Conservation (phyloP, 2,113 vertebrate genomes). For the Hippocampus mohnikei region DNA sequence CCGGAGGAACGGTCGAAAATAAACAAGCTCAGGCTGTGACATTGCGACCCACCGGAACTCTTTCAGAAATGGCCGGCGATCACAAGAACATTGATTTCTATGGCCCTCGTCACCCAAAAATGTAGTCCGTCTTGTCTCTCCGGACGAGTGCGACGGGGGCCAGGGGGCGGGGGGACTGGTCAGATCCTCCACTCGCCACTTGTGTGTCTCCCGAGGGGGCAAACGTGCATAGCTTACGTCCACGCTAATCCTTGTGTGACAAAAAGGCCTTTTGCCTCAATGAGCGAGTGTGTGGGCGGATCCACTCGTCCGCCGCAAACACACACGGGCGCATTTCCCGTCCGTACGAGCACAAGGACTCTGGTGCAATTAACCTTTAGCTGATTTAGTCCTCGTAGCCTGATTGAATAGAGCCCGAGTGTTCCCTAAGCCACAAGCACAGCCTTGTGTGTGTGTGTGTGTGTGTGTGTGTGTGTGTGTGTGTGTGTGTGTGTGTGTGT, state of each 20-base stretch:
- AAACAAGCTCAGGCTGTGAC: too few species aligned
- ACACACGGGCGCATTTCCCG: slow-evolving; percentile 24
- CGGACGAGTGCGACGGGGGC: background rate
- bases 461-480: slow-evolving; percentile 6
- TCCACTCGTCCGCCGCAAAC: slow-evolving; percentile 43
- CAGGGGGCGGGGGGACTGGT: slow-evolving; percentile 27
- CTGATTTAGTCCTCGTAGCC: slow-evolving; percentile 60
- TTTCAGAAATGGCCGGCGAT: too few species aligned
- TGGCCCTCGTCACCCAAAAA: slow-evolving; percentile 27
- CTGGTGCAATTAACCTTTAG: slow-evolving; percentile 68
- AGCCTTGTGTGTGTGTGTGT: slow-evolving; percentile 45
- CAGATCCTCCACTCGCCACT: slow-evolving; percentile 63
- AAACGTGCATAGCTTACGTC: slow-evolving; percentile 70
- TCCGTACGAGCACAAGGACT: slow-evolving; percentile 65
- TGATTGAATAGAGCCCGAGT: slow-evolving; percentile 66
- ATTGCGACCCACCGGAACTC: too few species aligned
- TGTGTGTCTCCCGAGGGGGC: slow-evolving; percentile 57
- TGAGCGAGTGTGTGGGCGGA: slow-evolving; percentile 56
- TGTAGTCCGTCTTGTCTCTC: slow-evolving; percentile 12
- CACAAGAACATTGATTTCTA: too few species aligned
- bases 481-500: slow-evolving; percentile 24
- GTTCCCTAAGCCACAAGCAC: slow-evolving; percentile 62
- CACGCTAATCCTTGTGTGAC: slow-evolving; percentile 60
- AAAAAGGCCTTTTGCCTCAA: slow-evolving; percentile 65
- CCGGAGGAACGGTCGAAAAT: background rate